Conservation (phyloP, 1,140 invertebrate species). For the Macrobrachium nipponense region DNA sequence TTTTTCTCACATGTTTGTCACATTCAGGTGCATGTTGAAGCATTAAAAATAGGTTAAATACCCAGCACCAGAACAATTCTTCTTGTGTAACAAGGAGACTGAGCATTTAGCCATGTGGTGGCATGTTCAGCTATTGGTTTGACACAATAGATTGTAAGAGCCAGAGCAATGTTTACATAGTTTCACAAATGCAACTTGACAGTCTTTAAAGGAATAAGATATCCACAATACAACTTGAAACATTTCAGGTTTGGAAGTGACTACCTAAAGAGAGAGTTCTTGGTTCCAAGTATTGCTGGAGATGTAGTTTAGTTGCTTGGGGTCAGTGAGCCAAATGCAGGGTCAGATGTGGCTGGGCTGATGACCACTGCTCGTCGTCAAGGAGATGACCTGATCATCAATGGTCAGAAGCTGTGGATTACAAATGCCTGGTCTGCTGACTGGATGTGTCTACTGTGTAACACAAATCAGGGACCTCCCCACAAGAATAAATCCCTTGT, state of each 20-base stretch:
- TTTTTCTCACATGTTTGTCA: no score
- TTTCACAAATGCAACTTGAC: no score
- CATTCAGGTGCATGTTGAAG: no score
- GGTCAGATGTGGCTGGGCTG: constrained; percentile 75
- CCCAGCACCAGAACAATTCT: no score
- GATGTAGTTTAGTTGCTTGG: constrained; percentile 74
- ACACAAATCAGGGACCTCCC: constrained; percentile 69
- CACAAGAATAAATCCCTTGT: constrained; percentile 76
- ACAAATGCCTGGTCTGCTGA: constrained; percentile 74
- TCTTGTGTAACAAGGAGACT: no score
- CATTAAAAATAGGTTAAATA: no score
- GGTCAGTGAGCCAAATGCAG: constrained; percentile 73
- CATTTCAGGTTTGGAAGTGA: constrained; percentile 45
- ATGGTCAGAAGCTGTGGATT: constrained; percentile 74
- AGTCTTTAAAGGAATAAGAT: no score
- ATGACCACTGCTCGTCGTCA: constrained; percentile 68
- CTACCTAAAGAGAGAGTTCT: constrained; percentile 69
- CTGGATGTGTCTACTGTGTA: constrained; percentile 75
- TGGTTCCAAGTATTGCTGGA: constrained; percentile 73
- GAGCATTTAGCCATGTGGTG: no score
- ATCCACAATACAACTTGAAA: background rate
- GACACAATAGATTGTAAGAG: no score
- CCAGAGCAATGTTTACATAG: no score
- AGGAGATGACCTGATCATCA: constrained; percentile 72
- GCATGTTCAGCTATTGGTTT: no score